A percentile compares a stretch with the other conserved stretches of the same genome.
phyloP scores from a whole-genome alignment of 1,140 invertebrate species.

The Diuraphis noxia region DNA sequence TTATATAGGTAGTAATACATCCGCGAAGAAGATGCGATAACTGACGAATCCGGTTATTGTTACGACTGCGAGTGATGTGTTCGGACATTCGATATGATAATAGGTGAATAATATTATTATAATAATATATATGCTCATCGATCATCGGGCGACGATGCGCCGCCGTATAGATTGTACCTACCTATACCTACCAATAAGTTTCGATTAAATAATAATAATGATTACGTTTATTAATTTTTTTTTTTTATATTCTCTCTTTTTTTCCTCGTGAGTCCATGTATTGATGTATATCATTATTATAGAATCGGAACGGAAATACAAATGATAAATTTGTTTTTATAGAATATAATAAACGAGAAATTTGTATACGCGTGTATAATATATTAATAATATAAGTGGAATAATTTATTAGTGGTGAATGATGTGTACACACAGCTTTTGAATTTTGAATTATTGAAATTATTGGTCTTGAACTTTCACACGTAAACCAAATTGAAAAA shows the following conservation, averaged over 20 bases:
- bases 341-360: not conserved
- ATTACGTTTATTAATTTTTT: not conserved
- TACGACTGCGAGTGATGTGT: not conserved
- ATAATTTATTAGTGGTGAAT: not conserved
- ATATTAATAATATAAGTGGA: not conserved
- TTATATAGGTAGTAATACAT: not conserved
- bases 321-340: not conserved
- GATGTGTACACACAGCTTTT: not conserved
- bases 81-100: not conserved
- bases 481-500: not conserved
- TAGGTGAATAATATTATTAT: not conserved
- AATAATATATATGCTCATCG: not conserved
- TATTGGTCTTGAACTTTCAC: conserved; percentile 17
- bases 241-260: not conserved
- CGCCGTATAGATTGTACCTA: not conserved
- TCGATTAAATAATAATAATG: conserved; percentile 23
- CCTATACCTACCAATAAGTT: not conserved
- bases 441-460: not conserved
- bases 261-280: not conserved
- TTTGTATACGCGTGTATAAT: not conserved
- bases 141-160: not conserved
- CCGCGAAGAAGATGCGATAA: conserved; percentile 8
- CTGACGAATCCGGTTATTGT: conserved; percentile 23
- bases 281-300: not conserved
- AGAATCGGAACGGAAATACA: not conserved